phyloP scores from a whole-genome alignment of 2,797 vertebrate genomes.

The Hoplostethus atlanticus region DNA sequence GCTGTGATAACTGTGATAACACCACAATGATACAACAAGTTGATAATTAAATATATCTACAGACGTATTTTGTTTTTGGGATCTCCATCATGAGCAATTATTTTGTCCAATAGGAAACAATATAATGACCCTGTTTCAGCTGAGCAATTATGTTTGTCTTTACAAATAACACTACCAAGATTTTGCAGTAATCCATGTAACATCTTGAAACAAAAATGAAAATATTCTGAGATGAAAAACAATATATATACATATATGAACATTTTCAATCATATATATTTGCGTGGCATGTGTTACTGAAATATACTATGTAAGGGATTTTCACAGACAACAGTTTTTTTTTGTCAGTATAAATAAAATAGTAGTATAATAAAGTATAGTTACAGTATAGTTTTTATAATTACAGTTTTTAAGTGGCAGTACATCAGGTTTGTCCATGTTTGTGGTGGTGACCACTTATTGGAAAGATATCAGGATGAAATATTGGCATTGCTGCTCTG shows the following conservation, averaged over 20 bases:
- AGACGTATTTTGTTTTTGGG: constrained; percentile 44
- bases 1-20: constrained; percentile 39
- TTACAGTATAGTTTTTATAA: constrained; percentile 38
- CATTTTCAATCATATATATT: neutral
- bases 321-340: constrained; percentile 56
- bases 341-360: constrained; percentile 23
- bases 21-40: constrained; percentile 43
- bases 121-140: constrained; percentile 35
- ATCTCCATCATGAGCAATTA: constrained; percentile 13
- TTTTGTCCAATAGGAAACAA: constrained; percentile 26
- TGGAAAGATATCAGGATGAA: constrained; percentile 82
- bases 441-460: constrained; percentile 64
- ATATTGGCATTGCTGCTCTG: constrained; percentile 73
- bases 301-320: constrained; percentile 38
- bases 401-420: constrained; percentile 74
- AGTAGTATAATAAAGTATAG: no score
- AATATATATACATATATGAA: neutral
- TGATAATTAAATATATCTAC: constrained; percentile 20
- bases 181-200: constrained; percentile 66
- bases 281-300: neutral
- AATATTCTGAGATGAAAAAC: constrained; percentile 31
- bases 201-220: constrained; percentile 25
- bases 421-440: constrained; percentile 75
- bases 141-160: constrained; percentile 49
- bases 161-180: constrained; percentile 60